A percentile compares a stretch with the other conserved stretches of the same genome.
These are phyloP conservation scores for Astyanax mexicanus DNA, from an alignment of 2,797 vertebrate species.

Conservation along the genomic window DNA sequence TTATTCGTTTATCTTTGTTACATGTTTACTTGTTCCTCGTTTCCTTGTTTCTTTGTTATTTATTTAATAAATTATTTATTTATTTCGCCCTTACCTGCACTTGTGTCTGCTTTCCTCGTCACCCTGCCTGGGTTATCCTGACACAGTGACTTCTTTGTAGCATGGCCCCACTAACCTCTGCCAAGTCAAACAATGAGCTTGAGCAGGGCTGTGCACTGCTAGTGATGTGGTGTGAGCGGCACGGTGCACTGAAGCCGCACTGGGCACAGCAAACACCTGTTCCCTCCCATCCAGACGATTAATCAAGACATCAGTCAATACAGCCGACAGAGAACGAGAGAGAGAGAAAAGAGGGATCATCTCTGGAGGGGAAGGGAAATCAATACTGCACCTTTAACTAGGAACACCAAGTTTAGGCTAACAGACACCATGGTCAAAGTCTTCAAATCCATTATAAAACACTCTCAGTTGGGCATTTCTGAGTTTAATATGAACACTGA, in stretches of 20 bases:
- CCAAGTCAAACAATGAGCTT: conserved; percentile 95
- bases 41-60: no score
- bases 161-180: conserved; percentile 87
- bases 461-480: no score
- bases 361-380: not conserved
- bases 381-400: not conserved
- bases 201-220: conserved; percentile 84
- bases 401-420: not conserved
- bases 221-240: conserved; percentile 82
- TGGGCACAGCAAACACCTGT: conserved; percentile 83
- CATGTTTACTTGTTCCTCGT: no score
- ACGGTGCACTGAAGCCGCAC: conserved; percentile 66
- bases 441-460: not conserved
- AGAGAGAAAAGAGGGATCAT: not conserved
- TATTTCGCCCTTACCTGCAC: no score
- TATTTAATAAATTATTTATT: no score
- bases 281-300: conserved; percentile 76
- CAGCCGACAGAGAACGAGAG: conserved; percentile 65
- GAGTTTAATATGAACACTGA: no score
- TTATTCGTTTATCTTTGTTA: no score
- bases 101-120: no score
- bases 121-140: no score
- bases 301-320: conserved; percentile 82
- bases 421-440: no score
- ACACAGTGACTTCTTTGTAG: conserved; percentile 97